Evolutionary conservation across 1,140 invertebrate genomes (phyloP), one percentile per base, ranked within the genome.

Genomic region (Heliconius himera): DNA sequence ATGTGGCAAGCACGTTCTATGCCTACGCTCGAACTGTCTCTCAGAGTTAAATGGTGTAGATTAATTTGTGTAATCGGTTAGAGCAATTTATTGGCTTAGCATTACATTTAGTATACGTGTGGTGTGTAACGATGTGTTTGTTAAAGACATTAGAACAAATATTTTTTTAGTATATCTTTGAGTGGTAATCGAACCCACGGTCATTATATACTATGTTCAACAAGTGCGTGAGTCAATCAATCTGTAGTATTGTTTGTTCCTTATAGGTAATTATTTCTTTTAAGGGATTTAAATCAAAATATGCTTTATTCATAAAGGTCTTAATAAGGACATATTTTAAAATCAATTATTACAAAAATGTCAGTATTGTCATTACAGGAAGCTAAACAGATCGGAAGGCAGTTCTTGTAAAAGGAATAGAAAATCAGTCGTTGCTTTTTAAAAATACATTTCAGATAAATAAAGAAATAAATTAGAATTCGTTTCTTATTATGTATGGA

Each of bases 1-100:
- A 66, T 66, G 60, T 66, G 60, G 60, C 13, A 29, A 79, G 54
- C 79, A 46, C 22, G 82, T 49, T 83, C 38, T 70, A 77, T 87
- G 74, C 85, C 87, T 88, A 84, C 80, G 70, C 79, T 74, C 77
- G 71, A 46, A 76, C 73, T 80, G 81, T 73, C 87, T 84, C 85
- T 81, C 66, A 80, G 84, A 83, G 83, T 82, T 51, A 70, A 66
- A 66, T 66, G 60, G 60, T 16, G 60, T 66, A 66, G 60, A 66
- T 13, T 29, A 66, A 66, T 66, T 66, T 66, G 60, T 9, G 26
- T 66, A 66, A 66, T 66, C 60, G 60, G 26, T 29, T 29, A 66
- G 11, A 66, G 60, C 60, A 29, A 66, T 66, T 66, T 66, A 66
- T 66, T 66, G 22, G 26, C 3, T 66, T 66, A 26, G 60, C 13